These are phyloP conservation scores for Epinephelus awoara DNA, from an alignment of 2,797 vertebrate species.

Conservation along the genomic window DNA sequence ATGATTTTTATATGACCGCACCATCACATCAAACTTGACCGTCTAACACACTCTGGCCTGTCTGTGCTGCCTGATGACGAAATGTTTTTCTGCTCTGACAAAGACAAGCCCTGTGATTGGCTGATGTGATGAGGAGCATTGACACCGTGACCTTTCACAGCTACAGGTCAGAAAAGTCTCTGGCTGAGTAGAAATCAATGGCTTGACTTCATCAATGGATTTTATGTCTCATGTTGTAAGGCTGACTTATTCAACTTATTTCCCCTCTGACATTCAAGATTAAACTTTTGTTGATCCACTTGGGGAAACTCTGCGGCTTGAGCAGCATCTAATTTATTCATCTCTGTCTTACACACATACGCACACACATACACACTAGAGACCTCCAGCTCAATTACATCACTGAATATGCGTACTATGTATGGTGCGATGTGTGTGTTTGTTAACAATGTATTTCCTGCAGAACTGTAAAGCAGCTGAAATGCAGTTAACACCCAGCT, in stretches of 20 bases:
- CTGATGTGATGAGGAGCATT: conserved; percentile 15
- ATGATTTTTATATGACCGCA: background rate
- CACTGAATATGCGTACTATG: too few relatives aligned
- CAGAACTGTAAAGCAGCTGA: background rate
- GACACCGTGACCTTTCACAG: conserved; percentile 66
- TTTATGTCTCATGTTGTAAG: conserved; percentile 49
- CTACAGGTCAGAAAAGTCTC: conserved; percentile 52
- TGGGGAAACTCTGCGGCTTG: background rate
- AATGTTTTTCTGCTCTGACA: conserved; percentile 7
- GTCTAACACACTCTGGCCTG: background rate
- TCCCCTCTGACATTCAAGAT: conserved; percentile 19
- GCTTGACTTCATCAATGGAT: conserved; percentile 66
- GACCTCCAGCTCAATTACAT: too few relatives aligned
- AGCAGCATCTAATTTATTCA: background rate
- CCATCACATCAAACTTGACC: background rate
- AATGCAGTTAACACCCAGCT: too few relatives aligned
- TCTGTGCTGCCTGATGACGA: background rate
- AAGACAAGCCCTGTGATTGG: conserved; percentile 42
- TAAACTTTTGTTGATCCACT: conserved; percentile 39
- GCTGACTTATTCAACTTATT: conserved; percentile 23
- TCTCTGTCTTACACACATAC: background rate
- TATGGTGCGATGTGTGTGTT: background rate
- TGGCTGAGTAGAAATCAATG: conserved; percentile 66
- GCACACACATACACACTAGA: too few relatives aligned
- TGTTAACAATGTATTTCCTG: conserved; percentile 1